Conservation (phyloP, 2,113 vertebrate species). For the Herpetotheres cachinnans region DNA sequence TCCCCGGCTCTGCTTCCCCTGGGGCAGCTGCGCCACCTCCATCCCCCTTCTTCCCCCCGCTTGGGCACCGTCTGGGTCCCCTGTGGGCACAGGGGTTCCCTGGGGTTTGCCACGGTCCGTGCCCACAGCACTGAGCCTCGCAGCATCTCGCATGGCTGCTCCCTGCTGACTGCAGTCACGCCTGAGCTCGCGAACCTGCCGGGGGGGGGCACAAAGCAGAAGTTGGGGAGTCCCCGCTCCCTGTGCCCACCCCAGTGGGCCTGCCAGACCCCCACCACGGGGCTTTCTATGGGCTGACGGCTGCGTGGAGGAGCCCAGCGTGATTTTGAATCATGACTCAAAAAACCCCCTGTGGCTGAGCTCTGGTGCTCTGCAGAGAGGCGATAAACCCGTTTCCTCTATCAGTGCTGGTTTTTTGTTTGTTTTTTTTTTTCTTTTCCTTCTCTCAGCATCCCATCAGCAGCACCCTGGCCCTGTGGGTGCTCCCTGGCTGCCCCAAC, state of each 20-base stretch:
- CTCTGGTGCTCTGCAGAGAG: neutral
- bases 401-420: no score
- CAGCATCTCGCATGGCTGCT: neutral
- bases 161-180: fast-evolving
- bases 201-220: neutral
- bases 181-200: neutral
- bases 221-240: neutral
- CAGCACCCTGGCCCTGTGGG: fast-evolving
- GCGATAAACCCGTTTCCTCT: neutral
- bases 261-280: fast-evolving
- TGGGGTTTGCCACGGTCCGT: fast-evolving
- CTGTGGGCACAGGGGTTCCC: neutral
- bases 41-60: fast-evolving
- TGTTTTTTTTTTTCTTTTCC: neutral
- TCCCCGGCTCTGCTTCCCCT: neutral
- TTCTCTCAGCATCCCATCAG: neutral
- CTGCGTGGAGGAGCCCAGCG: neutral
- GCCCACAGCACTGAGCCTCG: fast-evolving
- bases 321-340: neutral
- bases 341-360: neutral
- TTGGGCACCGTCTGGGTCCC: neutral
- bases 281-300: neutral
- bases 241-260: fast-evolving
- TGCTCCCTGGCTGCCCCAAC: fast-evolving
- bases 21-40: neutral